phyloP scores from a whole-genome alignment of 1,140 invertebrate species.

The Aphelinus atriplicis region DNA sequence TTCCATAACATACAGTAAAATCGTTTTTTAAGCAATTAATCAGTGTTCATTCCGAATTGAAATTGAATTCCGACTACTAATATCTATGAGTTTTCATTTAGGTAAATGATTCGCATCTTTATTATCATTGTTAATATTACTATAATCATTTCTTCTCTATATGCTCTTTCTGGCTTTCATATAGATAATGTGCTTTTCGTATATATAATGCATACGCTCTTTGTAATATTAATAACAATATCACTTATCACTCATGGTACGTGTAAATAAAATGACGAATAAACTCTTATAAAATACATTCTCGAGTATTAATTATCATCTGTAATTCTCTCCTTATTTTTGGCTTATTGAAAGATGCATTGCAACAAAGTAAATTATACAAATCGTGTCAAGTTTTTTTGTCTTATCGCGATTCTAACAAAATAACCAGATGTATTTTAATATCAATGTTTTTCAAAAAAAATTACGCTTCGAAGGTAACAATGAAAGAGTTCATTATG shows the following conservation, averaged over 20 bases:
- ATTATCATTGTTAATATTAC: conserved; percentile 11
- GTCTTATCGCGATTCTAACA: conserved; percentile 54
- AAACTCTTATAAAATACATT: conserved; percentile 68
- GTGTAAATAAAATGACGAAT: conserved; percentile 66
- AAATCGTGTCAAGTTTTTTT: conserved; percentile 51
- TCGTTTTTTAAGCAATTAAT: conserved; percentile 23
- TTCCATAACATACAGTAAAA: conserved; percentile 3
- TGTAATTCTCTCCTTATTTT: conserved; percentile 47
- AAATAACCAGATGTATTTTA: conserved; percentile 63
- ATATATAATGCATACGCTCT: conserved; percentile 45
- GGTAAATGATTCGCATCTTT: no score
- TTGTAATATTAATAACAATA: conserved; percentile 64
- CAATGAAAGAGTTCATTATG: conserved; percentile 25
- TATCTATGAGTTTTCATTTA: conserved; percentile 12
- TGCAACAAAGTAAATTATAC: conserved; percentile 63
- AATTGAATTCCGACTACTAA: conserved; percentile 26
- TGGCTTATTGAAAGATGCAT: conserved; percentile 51
- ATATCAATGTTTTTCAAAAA: conserved; percentile 47
- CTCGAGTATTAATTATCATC: conserved; percentile 66
- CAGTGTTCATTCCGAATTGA: conserved; percentile 11
- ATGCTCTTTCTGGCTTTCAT: no score
- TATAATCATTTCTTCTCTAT: conserved; percentile 19
- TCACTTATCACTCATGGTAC: conserved; percentile 66
- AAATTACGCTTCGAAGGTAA: conserved; percentile 49
- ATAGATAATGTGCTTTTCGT: conserved; percentile 35